A percentile compares a stretch with the other conserved stretches of the same genome.
Conservation (phyloP, 1,140 invertebrate species). For the Tigriopus japonicus region DNA sequence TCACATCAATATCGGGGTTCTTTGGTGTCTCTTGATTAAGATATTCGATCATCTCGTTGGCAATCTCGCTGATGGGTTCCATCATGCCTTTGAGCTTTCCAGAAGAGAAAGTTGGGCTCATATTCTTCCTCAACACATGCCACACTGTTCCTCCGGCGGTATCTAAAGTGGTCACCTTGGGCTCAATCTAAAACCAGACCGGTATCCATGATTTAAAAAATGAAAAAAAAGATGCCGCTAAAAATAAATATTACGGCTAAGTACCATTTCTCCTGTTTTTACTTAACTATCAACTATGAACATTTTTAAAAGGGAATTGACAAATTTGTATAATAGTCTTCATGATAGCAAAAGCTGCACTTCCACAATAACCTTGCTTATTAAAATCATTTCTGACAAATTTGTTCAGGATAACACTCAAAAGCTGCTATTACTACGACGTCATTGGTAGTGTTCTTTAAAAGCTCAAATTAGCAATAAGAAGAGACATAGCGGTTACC, state of each 20-base stretch:
- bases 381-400: too few relatives aligned
- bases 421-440: too few relatives aligned
- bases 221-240: too few relatives aligned
- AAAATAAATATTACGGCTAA: background rate
- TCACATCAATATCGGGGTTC: background rate
- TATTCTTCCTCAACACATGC: background rate
- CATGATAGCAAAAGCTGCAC: too few relatives aligned
- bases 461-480: too few relatives aligned
- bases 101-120: constrained; percentile 6
- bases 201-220: too few relatives aligned
- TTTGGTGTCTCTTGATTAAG: background rate
- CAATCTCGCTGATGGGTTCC: background rate
- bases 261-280: background rate
- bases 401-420: too few relatives aligned
- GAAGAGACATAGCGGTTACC: background rate
- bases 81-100: constrained; percentile 12
- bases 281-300: background rate
- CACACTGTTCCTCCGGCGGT: background rate
- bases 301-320: too few relatives aligned
- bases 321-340: too few relatives aligned
- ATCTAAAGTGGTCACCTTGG: background rate
- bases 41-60: background rate
- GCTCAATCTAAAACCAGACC: background rate
- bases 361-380: too few relatives aligned
- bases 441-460: too few relatives aligned